Base-by-base conservation (phyloP, 2,888 invertebrate genomes). In the Zaprionus bogoriensis region DNA sequence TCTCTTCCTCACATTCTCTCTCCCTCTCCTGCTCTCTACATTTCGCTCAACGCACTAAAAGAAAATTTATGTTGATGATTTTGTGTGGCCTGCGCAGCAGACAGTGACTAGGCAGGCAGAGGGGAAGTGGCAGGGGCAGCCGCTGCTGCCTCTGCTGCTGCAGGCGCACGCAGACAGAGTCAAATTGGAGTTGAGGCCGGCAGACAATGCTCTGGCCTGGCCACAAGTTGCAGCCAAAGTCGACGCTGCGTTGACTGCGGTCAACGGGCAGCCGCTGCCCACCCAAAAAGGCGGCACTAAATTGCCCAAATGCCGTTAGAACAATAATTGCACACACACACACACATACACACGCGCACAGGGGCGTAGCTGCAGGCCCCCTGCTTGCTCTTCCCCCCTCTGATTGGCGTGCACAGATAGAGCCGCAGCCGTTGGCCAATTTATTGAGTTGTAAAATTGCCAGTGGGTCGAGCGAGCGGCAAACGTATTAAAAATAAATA, bases 31-130 rank as follows among this genome's bases (percentile, higher is more conserved):
- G 12, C 5, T 1, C 41, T n/a, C 22, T n/a, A 41, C 20, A 51
- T 47, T n/a, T 57, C 47, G 30, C 50, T 42, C 51, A 61, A 80
- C 82, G 82, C 82, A 87, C 80, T 87, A 77, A 74, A 87, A 74
- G n/a, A 52, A 67, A 82, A 87, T 87, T 82, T 83, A 87, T 87
- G 86, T 82, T 87, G 82, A 82, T 82, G 87, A 87, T 82, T 87
- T 85, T 84, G 76, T 75, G 76, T 60, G 77, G 73, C 72, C 51
- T 25, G 38, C 64, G 58, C 46, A 60, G 52, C 54, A 10, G 9
- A 30, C 7, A 30, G 30, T 10, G 9, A 10, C 3, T 4, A 30
- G 9, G n/a, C 9, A 9, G 30, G 30, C 7, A 30, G n/a, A 10
- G n/a, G 10, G 30, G 10, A 10, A 12, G 41, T 23, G 22, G 22